Evolutionary conservation across 2,113 vertebrate genomes (phyloP).

Genomic region (Pollimyrus isidori): DNA sequence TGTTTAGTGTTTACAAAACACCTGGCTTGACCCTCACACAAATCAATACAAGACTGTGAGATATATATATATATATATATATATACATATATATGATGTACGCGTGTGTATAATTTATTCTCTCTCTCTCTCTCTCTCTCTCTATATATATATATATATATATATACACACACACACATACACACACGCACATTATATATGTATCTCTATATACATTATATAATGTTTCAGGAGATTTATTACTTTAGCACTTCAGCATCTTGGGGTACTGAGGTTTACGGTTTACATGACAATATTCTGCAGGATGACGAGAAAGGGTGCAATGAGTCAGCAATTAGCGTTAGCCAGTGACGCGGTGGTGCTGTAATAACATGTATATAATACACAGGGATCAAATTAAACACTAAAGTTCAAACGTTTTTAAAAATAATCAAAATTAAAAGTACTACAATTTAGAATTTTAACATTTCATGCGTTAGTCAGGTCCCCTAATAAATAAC

Average conservation of each 20-base stretch:
- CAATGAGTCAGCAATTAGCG: constrained; percentile 14
- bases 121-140: too few relatives aligned
- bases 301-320: not conserved
- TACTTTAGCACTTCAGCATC: not conserved
- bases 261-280: not conserved
- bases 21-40: not conserved
- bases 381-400: not conserved
- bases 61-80: not conserved
- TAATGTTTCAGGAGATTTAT: not conserved
- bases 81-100: not conserved
- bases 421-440: not conserved
- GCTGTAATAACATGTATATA: not conserved
- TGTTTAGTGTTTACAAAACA: not conserved
- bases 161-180: too few relatives aligned
- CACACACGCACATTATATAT: too few relatives aligned
- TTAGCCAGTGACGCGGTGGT: not conserved
- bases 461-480: not conserved
- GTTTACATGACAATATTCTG: not conserved
- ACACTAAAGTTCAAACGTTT: not conserved
- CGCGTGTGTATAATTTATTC: not conserved
- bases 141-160: not conserved
- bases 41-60: not conserved
- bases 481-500: not conserved
- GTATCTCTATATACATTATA: too few relatives aligned
- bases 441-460: not conserved